These are phyloP conservation scores for Xenopus laevis DNA, from an alignment of 2,113 vertebrate genomes.

Conservation along the genomic window DNA sequence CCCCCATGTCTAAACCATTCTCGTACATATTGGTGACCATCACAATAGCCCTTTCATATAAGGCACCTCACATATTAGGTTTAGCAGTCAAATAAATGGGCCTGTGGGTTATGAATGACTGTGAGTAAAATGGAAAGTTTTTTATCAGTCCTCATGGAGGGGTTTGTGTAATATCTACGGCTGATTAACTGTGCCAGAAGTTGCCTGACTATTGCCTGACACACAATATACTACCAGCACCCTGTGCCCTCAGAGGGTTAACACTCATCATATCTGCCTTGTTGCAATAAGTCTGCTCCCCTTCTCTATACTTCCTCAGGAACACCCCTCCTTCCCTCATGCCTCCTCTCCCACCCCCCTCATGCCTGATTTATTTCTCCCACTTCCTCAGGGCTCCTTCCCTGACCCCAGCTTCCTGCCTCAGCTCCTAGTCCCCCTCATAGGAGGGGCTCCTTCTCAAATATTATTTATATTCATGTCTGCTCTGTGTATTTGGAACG, in stretches of 20 bases:
- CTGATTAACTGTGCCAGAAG: too few relatives aligned
- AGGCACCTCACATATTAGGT: too few relatives aligned
- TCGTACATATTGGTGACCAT: too few relatives aligned
- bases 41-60: too few relatives aligned
- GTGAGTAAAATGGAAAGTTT: too few relatives aligned
- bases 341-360: conserved; percentile 6
- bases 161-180: too few relatives aligned
- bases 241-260: conserved; percentile 8
- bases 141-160: too few relatives aligned
- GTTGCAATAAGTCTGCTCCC: conserved; percentile 28
- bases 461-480: neutral
- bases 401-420: conserved; percentile 34
- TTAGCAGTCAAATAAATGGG: too few relatives aligned
- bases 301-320: conserved; percentile 39
- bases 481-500: neutral
- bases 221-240: too few relatives aligned
- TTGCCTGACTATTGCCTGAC: too few relatives aligned
- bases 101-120: too few relatives aligned
- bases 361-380: conserved; percentile 31
- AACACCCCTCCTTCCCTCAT: conserved; percentile 18
- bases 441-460: neutral
- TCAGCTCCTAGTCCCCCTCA: conserved; percentile 1
- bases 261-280: conserved; percentile 10
- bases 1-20: too few relatives aligned
- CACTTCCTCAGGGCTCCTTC: conserved; percentile 42